Evolutionary conservation across 2,797 vertebrate genomes (phyloP).

Genomic region (Enteromius radiatus): DNA sequence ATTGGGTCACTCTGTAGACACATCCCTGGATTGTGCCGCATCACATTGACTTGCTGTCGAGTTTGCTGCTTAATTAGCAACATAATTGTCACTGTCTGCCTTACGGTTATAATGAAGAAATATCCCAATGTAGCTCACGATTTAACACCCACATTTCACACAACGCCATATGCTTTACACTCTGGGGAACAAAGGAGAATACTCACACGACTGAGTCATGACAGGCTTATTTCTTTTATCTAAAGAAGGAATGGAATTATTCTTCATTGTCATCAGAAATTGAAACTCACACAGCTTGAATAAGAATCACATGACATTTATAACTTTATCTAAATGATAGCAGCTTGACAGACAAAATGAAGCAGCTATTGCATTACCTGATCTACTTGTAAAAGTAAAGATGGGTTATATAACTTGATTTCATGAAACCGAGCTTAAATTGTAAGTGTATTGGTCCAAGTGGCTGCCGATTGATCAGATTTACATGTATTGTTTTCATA

Average conservation of each 20-base stretch:
- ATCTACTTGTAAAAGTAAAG: not conserved
- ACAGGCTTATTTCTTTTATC: slow-evolving; percentile 46
- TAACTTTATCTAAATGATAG: not conserved
- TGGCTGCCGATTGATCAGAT: not conserved
- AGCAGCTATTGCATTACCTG: not conserved
- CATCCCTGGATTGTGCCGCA: slow-evolving; percentile 24
- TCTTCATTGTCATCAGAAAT: slow-evolving; percentile 39
- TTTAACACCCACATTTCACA: slow-evolving; percentile 44
- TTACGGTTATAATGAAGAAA: slow-evolving; percentile 52
- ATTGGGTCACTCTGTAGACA: slow-evolving; percentile 36
- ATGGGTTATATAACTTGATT: not conserved
- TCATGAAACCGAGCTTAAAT: slow-evolving; percentile 5
- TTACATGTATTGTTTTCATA: slow-evolving; percentile 33
- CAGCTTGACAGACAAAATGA: not conserved
- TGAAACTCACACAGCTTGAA: slow-evolving; percentile 31
- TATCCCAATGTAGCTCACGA: slow-evolving; percentile 43
- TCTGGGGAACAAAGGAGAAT: slow-evolving; percentile 28
- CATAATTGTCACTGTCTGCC: slow-evolving; percentile 55
- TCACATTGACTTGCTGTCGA: slow-evolving; percentile 51
- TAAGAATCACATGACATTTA: not conserved
- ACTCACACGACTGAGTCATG: slow-evolving; percentile 1
- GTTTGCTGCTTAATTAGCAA: slow-evolving; percentile 63
- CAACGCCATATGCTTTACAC: slow-evolving; percentile 39
- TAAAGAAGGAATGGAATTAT: slow-evolving; percentile 35
- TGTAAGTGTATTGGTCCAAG: not conserved